Conservation (phyloP, 92 coral and sea anemone genomes). For the Siderastrea siderea region DNA sequence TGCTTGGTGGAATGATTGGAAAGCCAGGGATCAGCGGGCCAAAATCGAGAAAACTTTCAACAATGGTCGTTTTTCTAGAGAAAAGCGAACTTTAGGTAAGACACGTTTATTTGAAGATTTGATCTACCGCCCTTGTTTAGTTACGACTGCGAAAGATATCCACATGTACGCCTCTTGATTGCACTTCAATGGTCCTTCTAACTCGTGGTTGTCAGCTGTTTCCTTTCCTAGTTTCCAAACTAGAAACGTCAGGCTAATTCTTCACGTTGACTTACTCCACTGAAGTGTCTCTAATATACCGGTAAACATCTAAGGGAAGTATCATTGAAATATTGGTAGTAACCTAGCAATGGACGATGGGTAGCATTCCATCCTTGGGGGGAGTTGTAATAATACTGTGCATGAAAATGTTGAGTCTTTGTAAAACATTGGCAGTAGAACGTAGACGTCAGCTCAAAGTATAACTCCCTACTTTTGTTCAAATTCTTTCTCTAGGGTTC, state of each 20-base stretch:
- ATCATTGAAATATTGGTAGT: too few relatives aligned
- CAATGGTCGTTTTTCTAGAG: constrained; percentile 39
- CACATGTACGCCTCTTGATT: neutral
- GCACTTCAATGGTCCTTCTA: neutral
- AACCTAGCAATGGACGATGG: too few relatives aligned
- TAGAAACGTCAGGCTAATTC: too few relatives aligned
- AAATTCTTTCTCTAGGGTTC: neutral
- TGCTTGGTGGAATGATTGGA: constrained; percentile 44
- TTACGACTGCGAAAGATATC: neutral
- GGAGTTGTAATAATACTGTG: too few relatives aligned
- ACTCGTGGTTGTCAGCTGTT: too few relatives aligned
- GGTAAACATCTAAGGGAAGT: too few relatives aligned
- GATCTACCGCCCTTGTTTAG: neutral
- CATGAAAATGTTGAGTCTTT: too few relatives aligned
- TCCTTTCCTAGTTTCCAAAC: too few relatives aligned
- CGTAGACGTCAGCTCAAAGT: neutral
- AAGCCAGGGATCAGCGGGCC: constrained; percentile 44
- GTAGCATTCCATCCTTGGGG: too few relatives aligned
- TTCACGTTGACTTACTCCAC: too few relatives aligned
- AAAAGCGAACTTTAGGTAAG: constrained; percentile 44
- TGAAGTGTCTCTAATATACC: too few relatives aligned
- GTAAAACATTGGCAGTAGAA: too few relatives aligned
- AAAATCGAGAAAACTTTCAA: constrained; percentile 33
- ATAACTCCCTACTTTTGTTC: neutral
- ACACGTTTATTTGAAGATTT: neutral